A percentile compares a stretch with the other conserved stretches of the same genome.
phyloP scores from a whole-genome alignment of 2,113 vertebrate genomes.

The Dasypus novemcinctus region DNA sequence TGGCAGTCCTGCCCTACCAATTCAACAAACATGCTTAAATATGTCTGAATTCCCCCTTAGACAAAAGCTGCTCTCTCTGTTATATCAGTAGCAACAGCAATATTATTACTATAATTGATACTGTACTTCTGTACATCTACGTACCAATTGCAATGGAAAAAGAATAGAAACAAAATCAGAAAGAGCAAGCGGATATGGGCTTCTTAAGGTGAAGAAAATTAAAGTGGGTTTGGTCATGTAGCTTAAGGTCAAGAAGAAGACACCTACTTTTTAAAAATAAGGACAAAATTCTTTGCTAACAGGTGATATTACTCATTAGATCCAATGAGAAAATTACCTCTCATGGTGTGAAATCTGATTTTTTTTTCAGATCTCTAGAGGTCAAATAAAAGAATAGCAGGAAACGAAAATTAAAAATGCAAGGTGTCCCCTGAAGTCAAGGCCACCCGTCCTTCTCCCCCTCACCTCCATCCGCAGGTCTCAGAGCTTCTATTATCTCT shows the following conservation, averaged over 20 bases:
- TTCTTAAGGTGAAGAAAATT: neutral
- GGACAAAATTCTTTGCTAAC: neutral
- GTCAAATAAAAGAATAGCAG: neutral
- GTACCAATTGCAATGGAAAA: neutral
- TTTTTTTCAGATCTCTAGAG: neutral
- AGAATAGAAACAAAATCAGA: neutral
- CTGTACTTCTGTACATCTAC: neutral
- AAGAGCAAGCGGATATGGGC: neutral
- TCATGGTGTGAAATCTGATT: neutral
- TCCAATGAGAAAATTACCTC: constrained; percentile 13
- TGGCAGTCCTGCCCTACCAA: neutral
- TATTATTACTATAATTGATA: neutral
- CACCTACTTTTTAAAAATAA: neutral
- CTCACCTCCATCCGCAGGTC: neutral
- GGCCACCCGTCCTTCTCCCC: neutral
- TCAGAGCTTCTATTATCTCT: neutral
- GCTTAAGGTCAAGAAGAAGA: neutral
- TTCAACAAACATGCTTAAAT: neutral
- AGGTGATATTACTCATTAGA: neutral
- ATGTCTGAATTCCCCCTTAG: neutral
- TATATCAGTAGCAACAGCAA: neutral
- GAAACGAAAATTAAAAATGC: neutral
- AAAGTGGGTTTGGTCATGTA: neutral
- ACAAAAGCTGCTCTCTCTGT: neutral
- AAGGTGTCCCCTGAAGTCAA: neutral